Evolutionary conservation across 2,797 vertebrate genomes (phyloP).

Genomic region (Borostomias antarcticus): DNA sequence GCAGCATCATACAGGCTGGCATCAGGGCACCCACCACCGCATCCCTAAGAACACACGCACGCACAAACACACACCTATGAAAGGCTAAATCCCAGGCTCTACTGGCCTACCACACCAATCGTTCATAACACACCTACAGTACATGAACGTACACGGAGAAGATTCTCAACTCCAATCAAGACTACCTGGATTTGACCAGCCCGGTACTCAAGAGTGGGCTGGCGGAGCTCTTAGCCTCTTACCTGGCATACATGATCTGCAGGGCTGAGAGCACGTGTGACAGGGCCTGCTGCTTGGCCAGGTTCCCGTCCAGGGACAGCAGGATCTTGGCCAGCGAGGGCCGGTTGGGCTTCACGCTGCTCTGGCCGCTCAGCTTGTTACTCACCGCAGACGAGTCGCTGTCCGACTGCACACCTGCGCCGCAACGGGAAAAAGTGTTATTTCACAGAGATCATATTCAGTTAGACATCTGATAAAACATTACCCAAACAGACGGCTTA

Average conservation of each 20-base stretch:
- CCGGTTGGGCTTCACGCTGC: slow-evolving; percentile 85
- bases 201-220: background rate
- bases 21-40: slow-evolving; percentile 93
- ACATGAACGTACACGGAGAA: background rate
- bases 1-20: slow-evolving; percentile 97
- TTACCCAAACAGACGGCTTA: no score
- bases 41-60: slow-evolving; percentile 77
- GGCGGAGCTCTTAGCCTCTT: slow-evolving; percentile 31
- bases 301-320: slow-evolving; percentile 91
- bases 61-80: slow-evolving; percentile 30
- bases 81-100: no score
- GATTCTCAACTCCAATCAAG: background rate
- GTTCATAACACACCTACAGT: no score
- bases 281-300: slow-evolving; percentile 94
- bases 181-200: background rate
- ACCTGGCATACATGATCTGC: slow-evolving; percentile 98
- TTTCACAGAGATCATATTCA: no score
- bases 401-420: slow-evolving; percentile 92
- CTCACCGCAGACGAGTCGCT: slow-evolving; percentile 85
- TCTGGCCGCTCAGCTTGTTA: slow-evolving; percentile 91
- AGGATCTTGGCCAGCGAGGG: slow-evolving; percentile 97
- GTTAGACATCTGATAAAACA: no score
- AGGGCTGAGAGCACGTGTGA: slow-evolving; percentile 92
- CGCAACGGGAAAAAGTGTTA: no score
- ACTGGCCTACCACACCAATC: no score